Conservation (phyloP, 2,888 invertebrate species). For the Lasioglossum figueresi region DNA sequence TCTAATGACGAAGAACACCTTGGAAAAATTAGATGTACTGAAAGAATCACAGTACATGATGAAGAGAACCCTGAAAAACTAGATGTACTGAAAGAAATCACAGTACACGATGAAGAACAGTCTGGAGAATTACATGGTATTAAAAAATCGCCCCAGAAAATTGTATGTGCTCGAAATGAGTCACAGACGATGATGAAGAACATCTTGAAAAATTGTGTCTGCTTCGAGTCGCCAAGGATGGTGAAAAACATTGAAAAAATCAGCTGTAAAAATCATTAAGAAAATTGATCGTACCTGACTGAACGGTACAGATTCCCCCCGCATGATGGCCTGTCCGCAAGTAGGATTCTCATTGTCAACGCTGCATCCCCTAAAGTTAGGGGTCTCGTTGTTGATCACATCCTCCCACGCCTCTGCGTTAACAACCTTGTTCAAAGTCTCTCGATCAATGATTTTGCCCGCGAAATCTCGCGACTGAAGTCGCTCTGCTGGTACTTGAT, state of each 20-base stretch:
- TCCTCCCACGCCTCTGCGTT: slow-evolving; percentile 84
- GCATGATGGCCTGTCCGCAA: slow-evolving; percentile 82
- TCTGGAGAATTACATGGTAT: background rate
- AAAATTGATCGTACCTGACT: slow-evolving; percentile 76
- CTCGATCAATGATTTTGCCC: slow-evolving; percentile 43
- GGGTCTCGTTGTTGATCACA: slow-evolving; percentile 82
- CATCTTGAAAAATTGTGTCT: too few relatives aligned
- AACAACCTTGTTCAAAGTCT: slow-evolving; percentile 78
- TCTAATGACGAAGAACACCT: background rate
- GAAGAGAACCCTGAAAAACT: background rate
- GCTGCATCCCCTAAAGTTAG: slow-evolving; percentile 83
- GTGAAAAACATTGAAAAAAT: background rate
- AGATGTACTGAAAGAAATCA: background rate
- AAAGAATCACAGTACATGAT: background rate
- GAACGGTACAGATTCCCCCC: slow-evolving; percentile 82
- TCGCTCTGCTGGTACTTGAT: slow-evolving; percentile 26
- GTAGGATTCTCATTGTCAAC: slow-evolving; percentile 80
- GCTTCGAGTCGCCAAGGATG: background rate
- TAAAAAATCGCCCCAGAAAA: background rate
- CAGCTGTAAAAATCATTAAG: background rate
- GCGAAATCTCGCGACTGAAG: slow-evolving; percentile 9
- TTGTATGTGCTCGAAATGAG: background rate
- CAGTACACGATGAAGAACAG: background rate
- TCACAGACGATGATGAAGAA: background rate
- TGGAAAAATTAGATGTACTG: background rate